Evolutionary conservation across 2,888 invertebrate species (phyloP).

Genomic region (Callimorpha dominula): DNA sequence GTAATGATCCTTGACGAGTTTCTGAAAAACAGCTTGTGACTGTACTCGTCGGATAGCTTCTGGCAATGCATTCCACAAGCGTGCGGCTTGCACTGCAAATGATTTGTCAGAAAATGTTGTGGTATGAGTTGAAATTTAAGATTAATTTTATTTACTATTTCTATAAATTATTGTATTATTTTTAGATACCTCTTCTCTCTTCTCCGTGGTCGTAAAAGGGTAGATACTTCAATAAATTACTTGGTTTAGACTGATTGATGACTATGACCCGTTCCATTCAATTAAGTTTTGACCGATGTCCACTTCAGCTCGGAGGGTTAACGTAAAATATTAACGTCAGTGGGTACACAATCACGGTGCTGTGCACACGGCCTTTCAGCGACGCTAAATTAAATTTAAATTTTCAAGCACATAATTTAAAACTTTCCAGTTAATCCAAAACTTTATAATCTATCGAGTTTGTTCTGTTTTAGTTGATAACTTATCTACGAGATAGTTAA

Average conservation of each 20-base stretch:
- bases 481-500: background rate
- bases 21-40: too few species aligned
- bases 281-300: slow-evolving; percentile 18
- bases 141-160: too few species aligned
- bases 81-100: too few species aligned
- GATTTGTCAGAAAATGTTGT: too few species aligned
- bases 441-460: slow-evolving; percentile 10
- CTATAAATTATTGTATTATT: too few species aligned
- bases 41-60: too few species aligned
- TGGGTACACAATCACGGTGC: slow-evolving; percentile 38
- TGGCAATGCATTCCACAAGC: too few species aligned
- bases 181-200: background rate
- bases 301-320: slow-evolving; percentile 12
- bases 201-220: background rate
- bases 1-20: too few species aligned
- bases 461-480: slow-evolving; percentile 1
- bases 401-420: slow-evolving; percentile 29
- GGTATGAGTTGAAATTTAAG: too few species aligned
- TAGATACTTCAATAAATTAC: background rate
- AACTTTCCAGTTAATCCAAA: slow-evolving; percentile 12
- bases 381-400: slow-evolving; percentile 46
- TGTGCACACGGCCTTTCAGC: slow-evolving; percentile 33
- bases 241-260: background rate
- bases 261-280: slow-evolving; percentile 12
- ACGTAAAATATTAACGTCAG: slow-evolving; percentile 40